These are phyloP conservation scores for Kryptolebias ocellatus DNA, from an alignment of 2,797 vertebrate species.

Conservation along the genomic window DNA sequence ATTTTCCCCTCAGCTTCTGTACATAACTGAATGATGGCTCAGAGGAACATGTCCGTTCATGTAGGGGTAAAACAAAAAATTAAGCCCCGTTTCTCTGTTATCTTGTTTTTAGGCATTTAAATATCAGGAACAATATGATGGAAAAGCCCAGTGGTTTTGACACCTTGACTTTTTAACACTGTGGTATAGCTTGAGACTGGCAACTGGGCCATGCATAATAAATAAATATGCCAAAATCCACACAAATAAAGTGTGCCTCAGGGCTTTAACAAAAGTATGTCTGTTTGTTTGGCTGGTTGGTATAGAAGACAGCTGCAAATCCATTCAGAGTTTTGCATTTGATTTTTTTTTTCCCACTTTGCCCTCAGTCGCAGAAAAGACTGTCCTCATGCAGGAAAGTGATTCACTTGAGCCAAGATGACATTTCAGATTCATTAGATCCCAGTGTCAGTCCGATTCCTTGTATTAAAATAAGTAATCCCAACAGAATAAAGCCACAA, in stretches of 20 bases:
- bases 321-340: slow-evolving; percentile 29
- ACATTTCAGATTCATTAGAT: slow-evolving; percentile 50
- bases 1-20: too few species aligned
- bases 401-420: slow-evolving; percentile 41
- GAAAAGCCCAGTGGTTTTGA: too few species aligned
- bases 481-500: slow-evolving; percentile 35
- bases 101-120: too few species aligned
- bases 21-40: too few species aligned
- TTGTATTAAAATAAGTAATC: slow-evolving; percentile 39
- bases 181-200: too few species aligned
- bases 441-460: slow-evolving; percentile 19
- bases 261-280: slow-evolving; percentile 29
- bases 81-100: too few species aligned
- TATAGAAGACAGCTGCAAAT: slow-evolving; percentile 32
- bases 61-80: too few species aligned
- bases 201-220: slow-evolving; percentile 9
- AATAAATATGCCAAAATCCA: slow-evolving; percentile 50
- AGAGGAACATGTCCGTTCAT: too few species aligned
- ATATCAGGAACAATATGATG: too few species aligned
- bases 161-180: too few species aligned
- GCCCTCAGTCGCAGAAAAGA: slow-evolving; percentile 31
- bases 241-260: slow-evolving; percentile 56
- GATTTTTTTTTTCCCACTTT: slow-evolving; percentile 35
- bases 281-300: slow-evolving; percentile 1
- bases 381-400: slow-evolving; percentile 20